phyloP scores from a whole-genome alignment of 1,140 invertebrate genomes.

The Heliconius hermathena region DNA sequence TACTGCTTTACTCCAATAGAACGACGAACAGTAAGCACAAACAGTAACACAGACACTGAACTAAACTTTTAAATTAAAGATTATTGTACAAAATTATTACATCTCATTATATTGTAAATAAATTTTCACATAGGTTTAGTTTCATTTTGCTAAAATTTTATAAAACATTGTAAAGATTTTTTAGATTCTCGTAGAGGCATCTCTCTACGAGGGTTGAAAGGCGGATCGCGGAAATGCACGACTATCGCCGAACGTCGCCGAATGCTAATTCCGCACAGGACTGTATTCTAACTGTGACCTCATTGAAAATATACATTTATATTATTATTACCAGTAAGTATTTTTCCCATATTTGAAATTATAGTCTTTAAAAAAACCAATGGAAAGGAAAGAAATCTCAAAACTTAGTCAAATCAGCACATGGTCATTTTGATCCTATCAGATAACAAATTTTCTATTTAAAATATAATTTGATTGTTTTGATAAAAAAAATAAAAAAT shows the following conservation, averaged over 20 bases:
- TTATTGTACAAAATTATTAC: constrained; percentile 33
- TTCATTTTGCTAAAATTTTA: constrained; percentile 45
- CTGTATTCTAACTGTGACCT: constrained; percentile 50
- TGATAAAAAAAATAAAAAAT: not conserved
- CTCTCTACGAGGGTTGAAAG: constrained; percentile 73
- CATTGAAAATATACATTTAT: constrained; percentile 31
- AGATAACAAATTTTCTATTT: not conserved
- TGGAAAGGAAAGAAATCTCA: not conserved
- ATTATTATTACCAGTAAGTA: not conserved
- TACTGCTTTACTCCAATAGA: constrained; percentile 30
- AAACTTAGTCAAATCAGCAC: not conserved
- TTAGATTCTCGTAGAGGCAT: constrained; percentile 65
- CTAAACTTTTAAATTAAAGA: constrained; percentile 28
- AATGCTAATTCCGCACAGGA: constrained; percentile 68
- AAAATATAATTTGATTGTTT: not conserved
- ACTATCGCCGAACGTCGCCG: constrained; percentile 61
- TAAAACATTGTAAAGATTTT: constrained; percentile 74
- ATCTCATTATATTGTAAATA: constrained; percentile 41
- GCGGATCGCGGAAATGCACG: constrained; percentile 69
- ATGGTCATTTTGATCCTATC: not conserved
- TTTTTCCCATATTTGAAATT: not conserved
- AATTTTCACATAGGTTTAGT: constrained; percentile 51
- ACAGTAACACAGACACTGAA: constrained; percentile 58
- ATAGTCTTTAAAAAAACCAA: not conserved
- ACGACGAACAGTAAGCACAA: constrained; percentile 49